phyloP scores from a whole-genome alignment of 2,113 vertebrate genomes.

The Rhabdornis inornatus region DNA sequence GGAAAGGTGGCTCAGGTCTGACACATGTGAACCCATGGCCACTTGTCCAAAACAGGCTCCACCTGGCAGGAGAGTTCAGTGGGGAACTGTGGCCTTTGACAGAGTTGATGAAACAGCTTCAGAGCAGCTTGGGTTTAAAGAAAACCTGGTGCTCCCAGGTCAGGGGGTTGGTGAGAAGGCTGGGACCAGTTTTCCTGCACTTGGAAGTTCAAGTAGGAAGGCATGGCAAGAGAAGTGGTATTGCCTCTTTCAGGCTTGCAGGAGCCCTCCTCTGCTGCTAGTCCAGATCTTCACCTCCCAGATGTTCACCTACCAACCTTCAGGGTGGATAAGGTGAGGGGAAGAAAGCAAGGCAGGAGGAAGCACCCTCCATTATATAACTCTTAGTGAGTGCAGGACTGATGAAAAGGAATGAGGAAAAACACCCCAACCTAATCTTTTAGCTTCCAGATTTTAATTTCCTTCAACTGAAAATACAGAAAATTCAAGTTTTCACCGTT shows the following conservation, averaged over 20 bases:
- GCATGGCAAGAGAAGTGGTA: neutral
- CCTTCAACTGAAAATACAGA: neutral
- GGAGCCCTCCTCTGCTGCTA: neutral
- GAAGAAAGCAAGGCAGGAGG: neutral
- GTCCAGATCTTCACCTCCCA: neutral
- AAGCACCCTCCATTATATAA: neutral
- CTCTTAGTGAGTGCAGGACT: neutral
- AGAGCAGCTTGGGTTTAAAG: neutral
- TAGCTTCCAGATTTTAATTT: neutral
- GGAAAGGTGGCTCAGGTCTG: neutral
- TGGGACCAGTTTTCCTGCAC: neutral
- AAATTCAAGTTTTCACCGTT: neutral
- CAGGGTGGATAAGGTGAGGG: neutral
- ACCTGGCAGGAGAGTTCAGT: neutral
- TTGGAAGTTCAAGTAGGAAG: neutral
- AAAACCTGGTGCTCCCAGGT: neutral
- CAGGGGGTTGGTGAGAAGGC: neutral
- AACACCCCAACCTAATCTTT: fast-evolving
- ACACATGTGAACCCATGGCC: neutral
- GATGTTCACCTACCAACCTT: neutral
- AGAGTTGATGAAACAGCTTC: neutral
- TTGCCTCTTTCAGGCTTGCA: neutral
- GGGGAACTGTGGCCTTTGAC: neutral
- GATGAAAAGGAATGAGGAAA: neutral
- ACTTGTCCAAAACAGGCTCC: neutral